Evolutionary conservation across 2,113 vertebrate genomes (phyloP).

Genomic region (Fregetta grallaria): DNA sequence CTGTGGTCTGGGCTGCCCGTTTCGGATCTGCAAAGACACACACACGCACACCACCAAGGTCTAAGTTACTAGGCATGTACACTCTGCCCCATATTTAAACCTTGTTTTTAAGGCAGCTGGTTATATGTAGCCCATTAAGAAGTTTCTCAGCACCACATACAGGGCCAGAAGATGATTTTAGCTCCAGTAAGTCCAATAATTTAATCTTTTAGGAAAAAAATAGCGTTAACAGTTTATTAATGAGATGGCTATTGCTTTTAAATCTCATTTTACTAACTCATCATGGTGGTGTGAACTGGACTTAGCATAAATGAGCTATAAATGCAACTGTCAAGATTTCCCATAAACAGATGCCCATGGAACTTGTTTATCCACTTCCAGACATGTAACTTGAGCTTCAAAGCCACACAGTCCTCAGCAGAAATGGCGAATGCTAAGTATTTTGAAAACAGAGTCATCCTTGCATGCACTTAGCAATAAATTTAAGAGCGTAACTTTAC

Average conservation of each 20-base stretch:
- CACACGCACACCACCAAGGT: not conserved
- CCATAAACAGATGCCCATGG: not conserved
- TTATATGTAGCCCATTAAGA: not conserved
- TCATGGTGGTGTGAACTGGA: not conserved
- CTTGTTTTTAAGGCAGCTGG: not conserved
- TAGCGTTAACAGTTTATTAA: not conserved
- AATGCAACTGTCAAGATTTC: not conserved
- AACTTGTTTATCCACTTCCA: not conserved
- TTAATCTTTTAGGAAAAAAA: not conserved
- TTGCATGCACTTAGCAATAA: not conserved
- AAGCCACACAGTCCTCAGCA: not conserved
- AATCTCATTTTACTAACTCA: not conserved
- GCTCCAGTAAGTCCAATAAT: not conserved
- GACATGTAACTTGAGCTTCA: not conserved
- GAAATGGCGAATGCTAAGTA: not conserved
- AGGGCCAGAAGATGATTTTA: not conserved
- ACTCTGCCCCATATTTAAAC: not conserved
- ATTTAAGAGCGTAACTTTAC: not conserved
- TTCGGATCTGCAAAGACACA: constrained; percentile 73
- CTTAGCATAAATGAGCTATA: not conserved
- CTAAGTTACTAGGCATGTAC: not conserved
- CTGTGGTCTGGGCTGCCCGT: constrained; percentile 84
- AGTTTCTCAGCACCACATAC: not conserved
- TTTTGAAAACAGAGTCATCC: not conserved
- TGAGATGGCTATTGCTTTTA: not conserved